Conservation (phyloP, 2,888 invertebrate species). For the Drosophila paranaensis region DNA sequence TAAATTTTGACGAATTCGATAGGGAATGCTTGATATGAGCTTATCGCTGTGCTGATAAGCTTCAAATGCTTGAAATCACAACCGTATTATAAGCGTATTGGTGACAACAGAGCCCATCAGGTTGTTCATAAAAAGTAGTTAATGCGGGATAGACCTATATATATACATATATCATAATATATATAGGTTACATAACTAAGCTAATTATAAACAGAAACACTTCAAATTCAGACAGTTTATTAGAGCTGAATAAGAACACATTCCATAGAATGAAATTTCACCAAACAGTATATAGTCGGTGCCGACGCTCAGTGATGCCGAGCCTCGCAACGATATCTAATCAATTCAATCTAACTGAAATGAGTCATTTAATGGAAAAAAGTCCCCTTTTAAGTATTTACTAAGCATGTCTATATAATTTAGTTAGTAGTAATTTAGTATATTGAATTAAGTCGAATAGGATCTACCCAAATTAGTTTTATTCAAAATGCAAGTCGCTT, state of each 20-base stretch:
- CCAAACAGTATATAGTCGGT: not conserved
- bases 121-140: not conserved
- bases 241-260: not conserved
- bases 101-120: constrained; percentile 24
- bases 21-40: constrained; percentile 16
- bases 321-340: not conserved
- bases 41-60: constrained; percentile 37
- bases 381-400: not conserved
- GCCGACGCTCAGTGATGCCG: not conserved
- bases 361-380: not conserved
- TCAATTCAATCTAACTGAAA: not conserved
- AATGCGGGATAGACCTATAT: not conserved
- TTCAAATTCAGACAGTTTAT: not conserved
- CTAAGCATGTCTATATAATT: not conserved
- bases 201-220: not conserved
- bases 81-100: constrained; percentile 15
- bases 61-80: not conserved
- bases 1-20: constrained; percentile 9
- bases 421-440: not conserved
- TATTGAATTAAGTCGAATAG: not conserved
- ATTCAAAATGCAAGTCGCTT: not conserved
- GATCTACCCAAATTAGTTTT: not conserved
- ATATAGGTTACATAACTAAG: not conserved
- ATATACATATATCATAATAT: no score
- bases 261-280: not conserved